Conservation (phyloP, 2,888 invertebrate species). For the Meganola albula region DNA sequence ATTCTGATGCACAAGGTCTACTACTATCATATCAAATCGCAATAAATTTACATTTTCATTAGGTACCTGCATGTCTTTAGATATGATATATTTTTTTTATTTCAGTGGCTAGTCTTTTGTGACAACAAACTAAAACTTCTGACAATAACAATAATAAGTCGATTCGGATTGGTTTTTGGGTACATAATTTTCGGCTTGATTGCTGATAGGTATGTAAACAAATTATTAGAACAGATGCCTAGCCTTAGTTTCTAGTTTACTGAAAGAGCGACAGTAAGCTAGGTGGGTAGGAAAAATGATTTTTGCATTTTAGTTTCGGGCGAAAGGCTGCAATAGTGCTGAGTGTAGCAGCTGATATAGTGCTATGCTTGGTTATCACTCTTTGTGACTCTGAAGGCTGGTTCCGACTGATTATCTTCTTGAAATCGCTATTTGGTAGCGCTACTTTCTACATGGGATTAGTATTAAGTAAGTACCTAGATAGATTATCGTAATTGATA, state of each 20-base stretch:
- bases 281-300: not conserved
- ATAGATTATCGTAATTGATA: constrained; percentile 3
- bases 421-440: constrained; percentile 53
- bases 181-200: constrained; percentile 56
- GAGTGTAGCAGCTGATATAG: constrained; percentile 39
- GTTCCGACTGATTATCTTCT: constrained; percentile 55
- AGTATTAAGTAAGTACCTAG: constrained; percentile 45
- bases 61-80: too few species aligned
- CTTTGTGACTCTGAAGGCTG: constrained; percentile 61
- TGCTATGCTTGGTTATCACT: constrained; percentile 42
- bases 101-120: constrained; percentile 62
- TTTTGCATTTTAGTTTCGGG: constrained; percentile 61
- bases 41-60: too few species aligned
- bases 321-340: constrained; percentile 47
- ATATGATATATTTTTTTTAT: constrained; percentile 3
- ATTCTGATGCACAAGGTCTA: too few species aligned
- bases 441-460: constrained; percentile 51
- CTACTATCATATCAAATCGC: too few species aligned
- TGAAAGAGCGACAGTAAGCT: not conserved
- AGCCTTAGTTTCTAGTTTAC: not conserved
- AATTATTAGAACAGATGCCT: not conserved
- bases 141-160: constrained; percentile 54
- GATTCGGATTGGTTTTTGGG: constrained; percentile 59
- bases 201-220: constrained; percentile 50
- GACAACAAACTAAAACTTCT: constrained; percentile 47